A percentile compares a stretch with the other conserved stretches of the same genome.
These are phyloP conservation scores for Cephalopterus ornatus DNA, from an alignment of 2,113 vertebrate genomes.

Conservation along the genomic window DNA sequence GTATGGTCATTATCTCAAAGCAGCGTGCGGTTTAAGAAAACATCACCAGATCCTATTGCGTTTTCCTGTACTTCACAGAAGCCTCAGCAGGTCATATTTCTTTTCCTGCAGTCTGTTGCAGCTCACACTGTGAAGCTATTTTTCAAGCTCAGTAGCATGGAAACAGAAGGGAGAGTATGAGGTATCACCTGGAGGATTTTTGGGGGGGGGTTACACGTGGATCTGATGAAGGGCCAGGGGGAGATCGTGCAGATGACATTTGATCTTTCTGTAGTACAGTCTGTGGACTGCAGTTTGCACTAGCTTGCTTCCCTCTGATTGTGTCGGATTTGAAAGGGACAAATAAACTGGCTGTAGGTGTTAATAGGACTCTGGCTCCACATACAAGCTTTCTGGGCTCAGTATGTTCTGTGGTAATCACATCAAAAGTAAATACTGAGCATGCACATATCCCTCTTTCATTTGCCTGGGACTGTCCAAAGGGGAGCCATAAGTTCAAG, in stretches of 20 bases:
- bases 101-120: neutral
- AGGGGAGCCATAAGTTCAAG: accelerated
- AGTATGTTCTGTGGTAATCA: accelerated
- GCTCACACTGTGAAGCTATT: neutral
- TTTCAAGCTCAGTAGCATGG: neutral
- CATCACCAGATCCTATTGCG: neutral
- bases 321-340: neutral
- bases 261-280: neutral
- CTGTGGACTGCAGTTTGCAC: neutral
- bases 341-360: neutral
- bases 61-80: neutral
- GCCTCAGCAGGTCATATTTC: neutral
- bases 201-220: accelerated
- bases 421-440: neutral
- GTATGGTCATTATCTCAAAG: neutral
- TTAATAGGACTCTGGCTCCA: neutral
- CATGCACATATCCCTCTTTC: accelerated
- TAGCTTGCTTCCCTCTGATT: neutral
- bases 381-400: accelerated
- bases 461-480: neutral
- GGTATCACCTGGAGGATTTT: neutral
- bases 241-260: neutral
- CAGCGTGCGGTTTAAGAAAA: neutral
- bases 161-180: neutral
- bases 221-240: neutral